Percentiles rank a stretch among this genome's conserved stretches.
Conservation (phyloP, 2,113 vertebrate genomes). For the Crotophaga sulcirostris region DNA sequence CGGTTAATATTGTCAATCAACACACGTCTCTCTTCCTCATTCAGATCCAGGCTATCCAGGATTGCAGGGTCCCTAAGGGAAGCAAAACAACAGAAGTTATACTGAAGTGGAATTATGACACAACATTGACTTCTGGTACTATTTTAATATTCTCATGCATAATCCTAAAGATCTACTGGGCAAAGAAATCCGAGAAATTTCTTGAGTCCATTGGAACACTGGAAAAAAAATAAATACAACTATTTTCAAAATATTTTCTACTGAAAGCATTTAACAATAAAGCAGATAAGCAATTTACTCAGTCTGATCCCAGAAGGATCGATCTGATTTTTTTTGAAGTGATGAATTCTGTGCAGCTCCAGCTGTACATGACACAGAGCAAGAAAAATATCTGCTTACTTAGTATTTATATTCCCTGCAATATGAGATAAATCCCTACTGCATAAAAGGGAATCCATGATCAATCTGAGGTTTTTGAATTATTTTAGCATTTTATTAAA, state of each 20-base stretch:
- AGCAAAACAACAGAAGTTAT: not conserved
- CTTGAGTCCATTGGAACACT: not conserved
- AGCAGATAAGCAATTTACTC: not conserved
- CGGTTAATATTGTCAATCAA: constrained; percentile 98
- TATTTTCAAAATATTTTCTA: not conserved
- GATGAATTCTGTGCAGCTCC: not conserved
- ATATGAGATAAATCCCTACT: not conserved
- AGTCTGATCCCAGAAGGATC: not conserved
- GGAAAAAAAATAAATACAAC: not conserved
- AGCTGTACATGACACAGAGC: not conserved
- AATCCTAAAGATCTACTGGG: not conserved
- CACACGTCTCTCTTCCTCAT: constrained; percentile 90
- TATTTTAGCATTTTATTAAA: not conserved
- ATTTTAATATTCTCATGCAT: not conserved
- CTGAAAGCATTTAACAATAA: not conserved
- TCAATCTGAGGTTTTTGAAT: not conserved
- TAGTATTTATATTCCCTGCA: not conserved
- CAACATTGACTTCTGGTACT: not conserved
- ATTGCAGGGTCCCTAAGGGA: constrained; percentile 89
- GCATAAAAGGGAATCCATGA: not conserved
- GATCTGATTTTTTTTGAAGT: not conserved
- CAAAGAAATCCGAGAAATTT: not conserved
- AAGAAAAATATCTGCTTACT: not conserved
- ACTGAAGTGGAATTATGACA: not conserved
- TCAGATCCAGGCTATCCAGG: constrained; percentile 91